Evolutionary conservation across 2,888 invertebrate genomes (phyloP).

Genomic region (Arrhopalites spinosus): DNA sequence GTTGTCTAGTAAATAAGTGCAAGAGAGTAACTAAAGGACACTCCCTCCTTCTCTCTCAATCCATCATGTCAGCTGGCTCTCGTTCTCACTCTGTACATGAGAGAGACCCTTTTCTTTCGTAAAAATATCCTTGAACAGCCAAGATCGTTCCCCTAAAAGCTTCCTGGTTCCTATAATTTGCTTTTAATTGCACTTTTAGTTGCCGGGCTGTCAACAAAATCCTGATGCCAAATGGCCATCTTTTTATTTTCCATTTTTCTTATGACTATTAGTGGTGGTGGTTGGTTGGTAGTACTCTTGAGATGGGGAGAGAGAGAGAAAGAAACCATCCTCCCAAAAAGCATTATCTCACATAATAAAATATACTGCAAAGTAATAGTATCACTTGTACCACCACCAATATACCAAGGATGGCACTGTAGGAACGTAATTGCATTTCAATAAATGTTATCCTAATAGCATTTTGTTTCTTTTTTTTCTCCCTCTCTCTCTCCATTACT

Average conservation of each 20-base stretch:
- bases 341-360: no score
- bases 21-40: not conserved
- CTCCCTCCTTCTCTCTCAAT: constrained; percentile 18
- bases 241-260: no score
- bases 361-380: no score
- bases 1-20: not conserved
- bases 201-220: not conserved
- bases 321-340: no score
- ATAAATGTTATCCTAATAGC: no score
- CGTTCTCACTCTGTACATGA: not conserved
- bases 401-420: no score
- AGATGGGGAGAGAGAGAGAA: no score
- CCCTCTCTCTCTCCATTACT: not conserved
- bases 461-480: no score
- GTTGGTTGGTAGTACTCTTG: no score
- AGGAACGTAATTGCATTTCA: no score
- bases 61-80: constrained; percentile 6
- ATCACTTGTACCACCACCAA: no score
- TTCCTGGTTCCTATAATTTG: constrained; percentile 18
- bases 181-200: constrained; percentile 4
- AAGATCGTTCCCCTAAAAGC: constrained; percentile 7
- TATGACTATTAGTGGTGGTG: no score
- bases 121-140: constrained; percentile 16
- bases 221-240: not conserved
- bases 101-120: not conserved